Base-by-base conservation (phyloP, 2,797 vertebrate species). In the Eremophila alpestris region DNA sequence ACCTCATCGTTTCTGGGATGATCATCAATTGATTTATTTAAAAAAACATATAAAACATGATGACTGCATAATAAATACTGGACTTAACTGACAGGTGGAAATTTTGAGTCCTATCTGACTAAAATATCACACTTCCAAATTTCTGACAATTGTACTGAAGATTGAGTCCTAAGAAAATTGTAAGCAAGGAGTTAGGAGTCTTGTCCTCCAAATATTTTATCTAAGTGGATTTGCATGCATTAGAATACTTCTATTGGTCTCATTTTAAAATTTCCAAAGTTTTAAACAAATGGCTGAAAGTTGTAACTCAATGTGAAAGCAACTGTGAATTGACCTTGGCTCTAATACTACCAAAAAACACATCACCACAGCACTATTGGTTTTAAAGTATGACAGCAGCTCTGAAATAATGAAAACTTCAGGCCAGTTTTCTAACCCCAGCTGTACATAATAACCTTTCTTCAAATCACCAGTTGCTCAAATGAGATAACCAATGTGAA, bases 171-270 rank as follows among this genome's bases (percentile, higher is more conserved):
- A 75, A 82, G 59, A 83, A 87, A 87, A 83, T 59, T 30, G 12
- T 34, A 64, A 12, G 26, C 10, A 52, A 55, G 13, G 13, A 58
- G 1, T 19, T 6, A 16, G 22, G 16, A 16, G 11, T 14, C 63
- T 83, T 80, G 52, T 93, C 70, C 68, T 51, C 41, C 38, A 84
- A 91, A 65, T 76, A 49, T 32, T 64, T 87, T 9, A 75, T 88
- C 59, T 81, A 69, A 81, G 23, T 62, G 45, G 27, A 13, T 93
- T 68, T 58, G 32, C 19, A 68, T 19, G 4, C 12, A 43, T 24
- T 86, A 38, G 3, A 65, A 38, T 30, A 36, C 16, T 63, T 87
- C 41, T 69, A 38, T 23, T 3, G 45, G 38, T 7, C 21, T 32
- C 3, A 27, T 46, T 60, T 62, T 43, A 56, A 49, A 45, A 52